Conservation (phyloP, 2,888 invertebrate species). For the Ennomos quercinarius region DNA sequence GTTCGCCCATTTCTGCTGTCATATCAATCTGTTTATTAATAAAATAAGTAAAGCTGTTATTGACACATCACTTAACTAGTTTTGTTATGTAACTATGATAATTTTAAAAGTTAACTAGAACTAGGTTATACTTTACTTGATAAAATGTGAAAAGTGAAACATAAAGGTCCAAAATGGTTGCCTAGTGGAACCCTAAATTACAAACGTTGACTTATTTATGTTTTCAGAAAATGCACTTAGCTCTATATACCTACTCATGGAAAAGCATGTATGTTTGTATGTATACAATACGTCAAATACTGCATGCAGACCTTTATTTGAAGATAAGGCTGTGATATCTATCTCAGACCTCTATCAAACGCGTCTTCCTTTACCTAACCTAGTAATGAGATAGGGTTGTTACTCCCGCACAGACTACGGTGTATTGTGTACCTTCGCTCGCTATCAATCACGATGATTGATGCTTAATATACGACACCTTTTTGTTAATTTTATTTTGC, state of each 20-base stretch:
- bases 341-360: constrained; percentile 4
- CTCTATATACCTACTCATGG: no score
- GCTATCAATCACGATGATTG: constrained; percentile 75
- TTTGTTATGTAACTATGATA: constrained; percentile 27
- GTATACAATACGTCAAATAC: no score
- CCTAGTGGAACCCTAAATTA: no score
- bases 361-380: constrained; percentile 28
- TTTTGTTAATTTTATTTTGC: constrained; percentile 60
- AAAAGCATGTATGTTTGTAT: no score
- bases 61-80: constrained; percentile 10
- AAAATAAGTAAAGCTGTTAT: constrained; percentile 25
- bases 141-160: no score
- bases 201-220: no score
- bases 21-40: constrained; percentile 31
- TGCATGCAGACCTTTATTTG: no score
- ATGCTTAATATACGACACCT: constrained; percentile 54
- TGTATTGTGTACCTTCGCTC: constrained; percentile 41
- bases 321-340: constrained; percentile 1
- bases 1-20: constrained; percentile 28
- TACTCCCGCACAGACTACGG: constrained; percentile 25
- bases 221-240: no score
- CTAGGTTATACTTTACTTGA: neutral
- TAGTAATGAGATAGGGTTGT: constrained; percentile 37
- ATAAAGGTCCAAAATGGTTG: no score
- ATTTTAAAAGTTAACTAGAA: neutral